phyloP scores from a whole-genome alignment of 1,140 invertebrate species.

The Coenobita brevimanus region DNA sequence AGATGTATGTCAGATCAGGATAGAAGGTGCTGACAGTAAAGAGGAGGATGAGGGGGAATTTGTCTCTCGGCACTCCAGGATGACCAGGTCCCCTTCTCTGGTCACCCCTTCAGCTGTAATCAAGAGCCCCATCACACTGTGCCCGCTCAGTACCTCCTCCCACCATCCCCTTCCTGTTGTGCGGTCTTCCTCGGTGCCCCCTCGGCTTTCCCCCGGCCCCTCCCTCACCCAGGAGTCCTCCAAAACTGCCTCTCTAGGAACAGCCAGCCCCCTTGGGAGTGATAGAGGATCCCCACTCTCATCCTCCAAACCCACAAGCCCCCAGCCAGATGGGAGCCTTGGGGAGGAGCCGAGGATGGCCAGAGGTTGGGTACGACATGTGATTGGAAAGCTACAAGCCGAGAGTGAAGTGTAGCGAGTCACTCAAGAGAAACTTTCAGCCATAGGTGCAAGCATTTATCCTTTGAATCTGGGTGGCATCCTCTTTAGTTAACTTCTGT shows the following conservation, averaged over 20 bases:
- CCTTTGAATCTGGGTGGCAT: too few species aligned
- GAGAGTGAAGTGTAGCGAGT: constrained; percentile 33
- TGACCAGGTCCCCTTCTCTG: constrained; percentile 13
- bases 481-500: too few species aligned
- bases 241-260: constrained; percentile 18
- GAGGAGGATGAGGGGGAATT: not conserved
- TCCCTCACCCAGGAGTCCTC: constrained; percentile 37
- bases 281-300: constrained; percentile 26
- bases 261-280: constrained; percentile 27
- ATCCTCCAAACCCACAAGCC: not conserved
- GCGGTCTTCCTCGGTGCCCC: constrained; percentile 51
- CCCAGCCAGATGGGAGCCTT: constrained; percentile 10
- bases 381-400: constrained; percentile 64
- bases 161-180: not conserved
- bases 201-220: constrained; percentile 8
- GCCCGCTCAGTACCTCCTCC: constrained; percentile 17
- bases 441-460: too few species aligned
- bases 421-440: not conserved
- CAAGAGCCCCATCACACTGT: constrained; percentile 39
- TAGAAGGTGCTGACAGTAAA: not conserved
- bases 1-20: constrained; percentile 22
- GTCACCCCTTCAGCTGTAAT: constrained; percentile 35
- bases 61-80: not conserved
- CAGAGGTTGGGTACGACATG: constrained; percentile 64
- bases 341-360: constrained; percentile 44